Evolutionary conservation across 2,113 vertebrate species (phyloP).

Genomic region (Chaetura pelagica): DNA sequence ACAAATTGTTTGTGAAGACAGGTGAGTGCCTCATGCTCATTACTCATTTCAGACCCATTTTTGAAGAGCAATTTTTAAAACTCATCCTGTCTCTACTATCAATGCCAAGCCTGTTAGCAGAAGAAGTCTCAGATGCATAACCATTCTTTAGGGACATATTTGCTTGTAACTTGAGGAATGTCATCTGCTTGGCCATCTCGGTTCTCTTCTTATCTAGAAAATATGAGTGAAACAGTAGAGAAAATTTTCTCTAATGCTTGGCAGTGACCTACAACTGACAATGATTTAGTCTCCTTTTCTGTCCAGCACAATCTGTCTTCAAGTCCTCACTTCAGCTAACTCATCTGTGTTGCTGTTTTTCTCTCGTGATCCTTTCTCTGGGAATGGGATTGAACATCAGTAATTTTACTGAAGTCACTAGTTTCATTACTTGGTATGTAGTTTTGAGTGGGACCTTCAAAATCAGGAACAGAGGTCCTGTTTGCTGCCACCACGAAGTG

Average conservation of each 20-base stretch:
- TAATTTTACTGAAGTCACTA: neutral
- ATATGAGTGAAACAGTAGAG: neutral
- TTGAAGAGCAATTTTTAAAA: neutral
- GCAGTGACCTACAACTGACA: neutral
- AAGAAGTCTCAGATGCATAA: neutral
- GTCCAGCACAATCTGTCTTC: neutral
- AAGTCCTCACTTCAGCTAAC: neutral
- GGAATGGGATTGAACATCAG: neutral
- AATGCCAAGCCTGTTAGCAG: neutral
- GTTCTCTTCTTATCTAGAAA: neutral
- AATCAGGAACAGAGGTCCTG: neutral
- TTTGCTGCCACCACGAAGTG: neutral
- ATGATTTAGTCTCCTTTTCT: neutral
- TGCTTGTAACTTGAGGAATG: neutral
- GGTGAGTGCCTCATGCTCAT: neutral
- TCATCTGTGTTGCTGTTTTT: neutral
- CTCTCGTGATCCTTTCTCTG: fast-evolving
- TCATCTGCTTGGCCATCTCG: neutral
- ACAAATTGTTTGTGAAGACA: neutral
- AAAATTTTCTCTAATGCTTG: neutral
- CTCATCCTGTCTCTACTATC: neutral
- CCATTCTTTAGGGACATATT: neutral
- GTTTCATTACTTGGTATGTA: neutral
- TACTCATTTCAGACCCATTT: neutral
- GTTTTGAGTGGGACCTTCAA: neutral